Percentiles rank a stretch among this genome's conserved stretches.
These are phyloP conservation scores for Argyresthia goedartella DNA, from an alignment of 2,888 invertebrate genomes.

Conservation along the genomic window DNA sequence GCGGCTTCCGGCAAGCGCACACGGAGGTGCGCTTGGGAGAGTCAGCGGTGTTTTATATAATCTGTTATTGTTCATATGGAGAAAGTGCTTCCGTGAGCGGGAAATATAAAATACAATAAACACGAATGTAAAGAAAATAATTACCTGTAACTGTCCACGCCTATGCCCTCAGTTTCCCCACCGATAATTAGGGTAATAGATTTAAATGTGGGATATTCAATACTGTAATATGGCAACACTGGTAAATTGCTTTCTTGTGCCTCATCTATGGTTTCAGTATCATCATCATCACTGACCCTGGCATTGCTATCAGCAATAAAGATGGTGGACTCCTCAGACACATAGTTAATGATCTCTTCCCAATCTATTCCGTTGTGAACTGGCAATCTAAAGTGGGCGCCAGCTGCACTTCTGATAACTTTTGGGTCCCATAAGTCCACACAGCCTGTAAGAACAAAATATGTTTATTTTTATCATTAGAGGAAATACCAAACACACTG, in stretches of 20 bases:
- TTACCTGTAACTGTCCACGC: constrained; percentile 76
- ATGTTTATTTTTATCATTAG: not conserved
- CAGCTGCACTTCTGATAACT: constrained; percentile 86
- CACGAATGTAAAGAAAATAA: constrained; percentile 5
- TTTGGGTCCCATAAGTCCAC: constrained; percentile 92
- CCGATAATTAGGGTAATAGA: constrained; percentile 82
- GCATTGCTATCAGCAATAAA: constrained; percentile 79
- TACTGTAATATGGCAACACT: constrained; percentile 73
- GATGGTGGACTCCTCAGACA: constrained; percentile 59
- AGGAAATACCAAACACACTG: too few relatives aligned
- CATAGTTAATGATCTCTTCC: constrained; percentile 68
- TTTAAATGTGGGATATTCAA: constrained; percentile 63
- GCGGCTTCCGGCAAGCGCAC: too few relatives aligned
- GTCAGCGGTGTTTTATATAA: too few relatives aligned
- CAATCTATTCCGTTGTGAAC: constrained; percentile 76
- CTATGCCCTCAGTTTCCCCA: constrained; percentile 92
- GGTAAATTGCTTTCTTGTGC: constrained; percentile 42
- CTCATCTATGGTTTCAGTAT: not conserved
- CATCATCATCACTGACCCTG: constrained; percentile 18
- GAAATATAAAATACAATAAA: too few relatives aligned
- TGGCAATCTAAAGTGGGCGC: constrained; percentile 86
- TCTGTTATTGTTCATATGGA: too few relatives aligned
- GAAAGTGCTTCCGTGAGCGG: too few relatives aligned
- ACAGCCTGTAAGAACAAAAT: constrained; percentile 74
- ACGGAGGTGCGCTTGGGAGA: too few relatives aligned